Evolutionary conservation across 1,140 invertebrate genomes (phyloP).

Genomic region (Diploscapter pachys): DNA sequence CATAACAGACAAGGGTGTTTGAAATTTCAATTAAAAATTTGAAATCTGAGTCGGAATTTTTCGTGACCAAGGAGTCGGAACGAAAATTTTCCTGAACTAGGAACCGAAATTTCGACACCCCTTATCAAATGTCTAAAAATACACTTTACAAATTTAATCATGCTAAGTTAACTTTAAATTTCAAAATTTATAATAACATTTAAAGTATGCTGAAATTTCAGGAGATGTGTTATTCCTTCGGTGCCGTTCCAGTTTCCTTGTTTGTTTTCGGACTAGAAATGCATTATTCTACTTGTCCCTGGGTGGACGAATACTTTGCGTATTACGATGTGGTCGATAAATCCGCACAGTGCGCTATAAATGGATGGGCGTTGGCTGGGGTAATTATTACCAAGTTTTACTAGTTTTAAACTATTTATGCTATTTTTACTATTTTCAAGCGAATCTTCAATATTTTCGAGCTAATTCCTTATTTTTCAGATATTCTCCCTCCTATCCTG

Average conservation of each 20-base stretch:
- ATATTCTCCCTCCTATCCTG: slow-evolving; percentile 57
- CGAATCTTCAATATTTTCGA: neutral
- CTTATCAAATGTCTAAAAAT: neutral
- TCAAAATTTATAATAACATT: neutral
- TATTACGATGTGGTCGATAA: slow-evolving; percentile 50
- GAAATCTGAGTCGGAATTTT: too few relatives aligned
- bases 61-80: too few relatives aligned
- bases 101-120: too few relatives aligned
- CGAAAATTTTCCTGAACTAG: too few relatives aligned
- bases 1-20: too few relatives aligned
- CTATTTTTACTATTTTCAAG: neutral
- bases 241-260: slow-evolving; percentile 50
- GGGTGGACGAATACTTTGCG: slow-evolving; percentile 55
- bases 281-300: slow-evolving; percentile 55
- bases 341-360: slow-evolving; percentile 56
- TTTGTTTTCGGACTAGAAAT: slow-evolving; percentile 57
- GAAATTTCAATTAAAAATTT: too few relatives aligned
- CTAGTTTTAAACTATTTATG: neutral
- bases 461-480: slow-evolving; percentile 31
- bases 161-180: slow-evolving; percentile 18
- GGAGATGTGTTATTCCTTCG: slow-evolving; percentile 57
- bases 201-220: slow-evolving; percentile 30
- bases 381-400: slow-evolving; percentile 27
- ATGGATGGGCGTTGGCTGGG: slow-evolving; percentile 55
- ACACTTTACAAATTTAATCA: neutral